Conservation (phyloP, 2,888 invertebrate species). For the Glaucopsyche alexis region DNA sequence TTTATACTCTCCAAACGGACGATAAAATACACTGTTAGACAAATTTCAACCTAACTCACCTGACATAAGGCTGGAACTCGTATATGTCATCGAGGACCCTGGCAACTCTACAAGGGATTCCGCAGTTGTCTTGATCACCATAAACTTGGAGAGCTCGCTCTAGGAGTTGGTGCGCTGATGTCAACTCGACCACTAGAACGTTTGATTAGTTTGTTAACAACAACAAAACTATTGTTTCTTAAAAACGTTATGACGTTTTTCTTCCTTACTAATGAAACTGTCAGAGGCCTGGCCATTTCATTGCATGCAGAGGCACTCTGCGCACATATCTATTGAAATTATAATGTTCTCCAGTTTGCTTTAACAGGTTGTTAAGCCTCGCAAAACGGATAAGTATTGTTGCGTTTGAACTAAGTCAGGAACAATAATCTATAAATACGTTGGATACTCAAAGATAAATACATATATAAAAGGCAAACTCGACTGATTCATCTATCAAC, state of each 20-base stretch:
- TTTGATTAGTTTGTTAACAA: neutral
- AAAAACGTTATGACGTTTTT: neutral
- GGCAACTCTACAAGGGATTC: constrained; percentile 70
- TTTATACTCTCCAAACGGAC: neutral
- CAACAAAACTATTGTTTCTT: constrained; percentile 31
- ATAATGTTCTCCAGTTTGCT: no score
- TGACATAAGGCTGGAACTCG: constrained; percentile 73
- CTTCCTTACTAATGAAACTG: no score
- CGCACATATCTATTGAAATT: no score
- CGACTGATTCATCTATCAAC: no score
- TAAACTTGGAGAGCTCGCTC: constrained; percentile 70
- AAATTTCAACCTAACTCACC: constrained; percentile 49
- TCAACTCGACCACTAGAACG: constrained; percentile 62
- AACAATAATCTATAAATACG: no score
- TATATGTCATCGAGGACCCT: constrained; percentile 72
- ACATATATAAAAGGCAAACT: no score
- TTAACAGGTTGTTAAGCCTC: no score
- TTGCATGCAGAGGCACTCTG: no score
- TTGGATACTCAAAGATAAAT: no score
- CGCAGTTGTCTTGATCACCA: constrained; percentile 48
- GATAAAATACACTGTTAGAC: constrained; percentile 27
- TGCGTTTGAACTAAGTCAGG: no score
- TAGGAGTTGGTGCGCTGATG: constrained; percentile 69
- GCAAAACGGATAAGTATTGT: no score
- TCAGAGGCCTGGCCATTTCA: no score